Conservation (phyloP, 2,113 vertebrate genomes). For the Bujurquina vittata region DNA sequence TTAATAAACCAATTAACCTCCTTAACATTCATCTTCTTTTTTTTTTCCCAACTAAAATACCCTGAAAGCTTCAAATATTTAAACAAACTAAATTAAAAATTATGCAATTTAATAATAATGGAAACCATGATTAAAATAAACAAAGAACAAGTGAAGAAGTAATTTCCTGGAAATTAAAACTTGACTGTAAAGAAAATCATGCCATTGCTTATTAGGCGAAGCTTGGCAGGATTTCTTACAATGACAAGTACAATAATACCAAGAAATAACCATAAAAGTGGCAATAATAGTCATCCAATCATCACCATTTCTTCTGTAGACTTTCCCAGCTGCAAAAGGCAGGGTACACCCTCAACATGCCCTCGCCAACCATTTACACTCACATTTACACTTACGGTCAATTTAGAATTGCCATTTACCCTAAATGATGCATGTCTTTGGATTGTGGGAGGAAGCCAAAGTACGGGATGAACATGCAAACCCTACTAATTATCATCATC, state of each 20-base stretch:
- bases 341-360: no score
- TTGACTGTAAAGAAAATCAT: neutral
- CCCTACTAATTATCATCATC: neutral
- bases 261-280: neutral
- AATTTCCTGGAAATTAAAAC: neutral
- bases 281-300: no score
- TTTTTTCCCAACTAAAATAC: neutral
- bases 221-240: neutral
- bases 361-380: no score
- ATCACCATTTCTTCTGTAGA: no score
- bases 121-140: neutral
- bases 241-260: neutral
- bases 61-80: slow-evolving; percentile 10
- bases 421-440: no score
- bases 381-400: no score
- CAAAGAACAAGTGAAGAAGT: neutral
- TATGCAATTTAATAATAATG: neutral
- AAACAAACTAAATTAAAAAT: slow-evolving; percentile 1
- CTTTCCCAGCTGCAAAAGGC: no score
- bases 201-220: neutral
- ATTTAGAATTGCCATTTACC: no score
- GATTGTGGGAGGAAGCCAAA: no score
- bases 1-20: slow-evolving; percentile 18
- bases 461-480: no score
- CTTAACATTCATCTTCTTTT: neutral